phyloP scores from a whole-genome alignment of 2,888 invertebrate genomes.

The Habrosyne pyritoides region DNA sequence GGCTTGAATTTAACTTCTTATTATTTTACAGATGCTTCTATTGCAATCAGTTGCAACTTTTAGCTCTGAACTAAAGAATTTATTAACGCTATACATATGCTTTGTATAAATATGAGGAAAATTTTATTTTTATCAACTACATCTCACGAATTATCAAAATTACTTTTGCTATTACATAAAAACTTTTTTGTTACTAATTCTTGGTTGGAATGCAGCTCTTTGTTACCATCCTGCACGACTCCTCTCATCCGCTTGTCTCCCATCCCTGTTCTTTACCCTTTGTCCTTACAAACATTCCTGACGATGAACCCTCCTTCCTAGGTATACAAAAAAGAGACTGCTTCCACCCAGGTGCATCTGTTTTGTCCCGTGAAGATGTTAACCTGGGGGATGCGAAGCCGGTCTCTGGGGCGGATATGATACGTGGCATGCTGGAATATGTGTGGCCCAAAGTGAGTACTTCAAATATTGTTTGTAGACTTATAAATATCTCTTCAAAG shows the following conservation, averaged over 20 bases:
- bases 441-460: slow-evolving; percentile 96
- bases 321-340: slow-evolving; percentile 89
- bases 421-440: slow-evolving; percentile 94
- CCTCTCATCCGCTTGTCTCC: slow-evolving; percentile 33
- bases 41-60: neutral
- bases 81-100: neutral
- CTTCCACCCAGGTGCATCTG: slow-evolving; percentile 95
- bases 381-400: slow-evolving; percentile 83
- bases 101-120: neutral
- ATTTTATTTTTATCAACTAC: neutral
- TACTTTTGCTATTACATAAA: slow-evolving; percentile 13
- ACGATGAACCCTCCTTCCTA: slow-evolving; percentile 59
- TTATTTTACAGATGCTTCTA: neutral
- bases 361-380: slow-evolving; percentile 86
- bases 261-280: slow-evolving; percentile 21
- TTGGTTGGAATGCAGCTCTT: slow-evolving; percentile 79
- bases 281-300: slow-evolving; percentile 31
- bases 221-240: slow-evolving; percentile 36
- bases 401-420: slow-evolving; percentile 90
- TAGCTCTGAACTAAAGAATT: too few species aligned
- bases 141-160: slow-evolving; percentile 4
- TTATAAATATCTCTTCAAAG: too few species aligned
- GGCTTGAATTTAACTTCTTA: too few species aligned
- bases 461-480: slow-evolving; percentile 14
- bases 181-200: slow-evolving; percentile 62